Evolutionary conservation across 1,140 invertebrate genomes (phyloP).

Genomic region (Drosophila seguyi): DNA sequence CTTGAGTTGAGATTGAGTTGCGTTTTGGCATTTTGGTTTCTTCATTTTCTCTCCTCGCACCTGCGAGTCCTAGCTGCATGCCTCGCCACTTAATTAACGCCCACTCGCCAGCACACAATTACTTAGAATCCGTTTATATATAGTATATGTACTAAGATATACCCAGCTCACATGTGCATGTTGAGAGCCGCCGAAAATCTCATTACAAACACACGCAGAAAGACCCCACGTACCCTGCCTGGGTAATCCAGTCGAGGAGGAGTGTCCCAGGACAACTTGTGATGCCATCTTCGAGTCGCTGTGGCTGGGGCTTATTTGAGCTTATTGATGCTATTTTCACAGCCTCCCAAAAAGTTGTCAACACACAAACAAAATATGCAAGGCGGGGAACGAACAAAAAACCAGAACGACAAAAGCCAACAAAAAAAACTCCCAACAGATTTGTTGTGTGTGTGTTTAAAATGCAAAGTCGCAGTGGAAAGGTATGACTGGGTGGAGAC

Average conservation of each 20-base stretch:
- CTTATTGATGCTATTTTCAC: slow-evolving; percentile 78
- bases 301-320: slow-evolving; percentile 63
- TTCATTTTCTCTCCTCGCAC: slow-evolving; percentile 13
- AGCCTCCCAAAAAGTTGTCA: slow-evolving; percentile 23
- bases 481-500: background rate
- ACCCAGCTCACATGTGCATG: slow-evolving; percentile 35
- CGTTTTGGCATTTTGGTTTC: slow-evolving; percentile 49
- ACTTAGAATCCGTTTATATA: slow-evolving; percentile 22
- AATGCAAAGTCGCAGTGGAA: slow-evolving; percentile 64
- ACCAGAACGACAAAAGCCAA: slow-evolving; percentile 21
- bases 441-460: slow-evolving; percentile 58
- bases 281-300: slow-evolving; percentile 53
- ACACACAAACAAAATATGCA: background rate
- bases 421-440: slow-evolving; percentile 31
- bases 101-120: slow-evolving; percentile 43
- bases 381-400: background rate
- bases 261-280: slow-evolving; percentile 44
- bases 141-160: background rate
- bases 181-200: slow-evolving; percentile 39
- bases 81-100: slow-evolving; percentile 69
- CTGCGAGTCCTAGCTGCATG: slow-evolving; percentile 53
- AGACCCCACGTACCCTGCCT: slow-evolving; percentile 18
- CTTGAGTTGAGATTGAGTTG: slow-evolving; percentile 58
- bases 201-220: slow-evolving; percentile 40
- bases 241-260: slow-evolving; percentile 45